phyloP scores from a whole-genome alignment of 1,140 invertebrate genomes.

The Adoxophyes honmai region DNA sequence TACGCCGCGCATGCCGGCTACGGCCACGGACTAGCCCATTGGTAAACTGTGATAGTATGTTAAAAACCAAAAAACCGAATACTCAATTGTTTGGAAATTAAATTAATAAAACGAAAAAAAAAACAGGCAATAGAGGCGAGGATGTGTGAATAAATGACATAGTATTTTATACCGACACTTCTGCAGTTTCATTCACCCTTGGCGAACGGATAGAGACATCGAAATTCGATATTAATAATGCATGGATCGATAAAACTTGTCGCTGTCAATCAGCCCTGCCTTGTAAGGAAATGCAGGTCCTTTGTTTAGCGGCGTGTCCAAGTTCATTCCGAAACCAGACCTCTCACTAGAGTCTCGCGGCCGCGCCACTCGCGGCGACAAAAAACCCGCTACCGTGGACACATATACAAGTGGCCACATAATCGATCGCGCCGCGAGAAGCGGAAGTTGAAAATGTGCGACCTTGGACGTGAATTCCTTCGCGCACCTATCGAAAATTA shows the following conservation, averaged over 20 bases:
- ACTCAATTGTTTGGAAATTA: conserved; percentile 67
- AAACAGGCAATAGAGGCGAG: conserved; percentile 57
- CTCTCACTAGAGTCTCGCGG: background rate
- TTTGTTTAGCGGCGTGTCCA: background rate
- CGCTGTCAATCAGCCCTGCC: background rate
- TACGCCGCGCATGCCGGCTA: conserved; percentile 21
- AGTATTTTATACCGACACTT: conserved; percentile 36
- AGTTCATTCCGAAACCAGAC: background rate
- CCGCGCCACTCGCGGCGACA: background rate
- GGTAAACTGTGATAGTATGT: conserved; percentile 68
- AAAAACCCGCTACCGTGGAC: background rate
- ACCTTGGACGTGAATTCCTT: conserved; percentile 29
- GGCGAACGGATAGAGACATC: background rate
- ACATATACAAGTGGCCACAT: conserved; percentile 16
- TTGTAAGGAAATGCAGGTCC: background rate
- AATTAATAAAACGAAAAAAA: conserved; percentile 64
- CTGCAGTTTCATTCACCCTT: background rate
- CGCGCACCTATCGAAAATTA: conserved; percentile 8
- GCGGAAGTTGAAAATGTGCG: conserved; percentile 22
- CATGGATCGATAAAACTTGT: background rate
- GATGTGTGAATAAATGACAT: conserved; percentile 74
- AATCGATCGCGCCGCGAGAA: conserved; percentile 20
- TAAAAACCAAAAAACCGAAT: conserved; percentile 64
- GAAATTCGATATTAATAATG: background rate
- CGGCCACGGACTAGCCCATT: conserved; percentile 47